Base-by-base conservation (phyloP, 2,888 invertebrate genomes). In the Leptopterna dolabrata region DNA sequence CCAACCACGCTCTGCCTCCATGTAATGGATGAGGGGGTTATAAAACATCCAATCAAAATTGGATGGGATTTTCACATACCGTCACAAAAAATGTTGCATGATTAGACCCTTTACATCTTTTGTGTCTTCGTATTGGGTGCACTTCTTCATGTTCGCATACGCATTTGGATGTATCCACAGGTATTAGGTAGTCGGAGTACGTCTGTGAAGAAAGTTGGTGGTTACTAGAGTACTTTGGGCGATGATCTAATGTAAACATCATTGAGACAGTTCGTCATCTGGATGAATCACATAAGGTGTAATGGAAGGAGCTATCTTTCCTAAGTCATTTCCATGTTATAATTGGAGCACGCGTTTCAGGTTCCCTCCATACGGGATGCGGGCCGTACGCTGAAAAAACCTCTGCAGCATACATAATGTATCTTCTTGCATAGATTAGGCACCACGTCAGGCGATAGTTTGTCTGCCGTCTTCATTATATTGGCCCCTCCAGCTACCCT, bases 401-500 rank as follows among this genome's bases (percentile, higher is more conserved):
- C 27, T 24, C 41, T 45, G 27, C 43, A 78, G 45, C 78, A 78
- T 78, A 78, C 78, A 78, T 78, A 78, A 78, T 78, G 78, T 78
- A 78, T 43, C 78, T 41, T 45, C 76, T 24, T n/a, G 78, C 78
- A 45, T 78, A 78, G 45, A 78, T 78, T 78, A 78, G 43, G 45
- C 27, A 78, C 41, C 30, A 36, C n/a, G 73, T 73, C n/a, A 78
- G 45, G 78, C 24, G 78, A 78, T 78, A 78, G 78, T 78, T 41
- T 41, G 78, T 36, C 81, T 81, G 55, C 55, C 55, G 63, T 81
- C 81, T 81, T 81, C 81, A 81, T 81, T 81, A 81, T 81, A 81
- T 55, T 55, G 41, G 29, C 55, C 81, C 81, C 81, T 55, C 29
- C 29, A 81, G 81, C 81, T 30, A 81, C 47, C 14, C 81, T 11